These are phyloP conservation scores for Papilio polytes DNA, from an alignment of 1,140 invertebrate genomes.

Conservation along the genomic window DNA sequence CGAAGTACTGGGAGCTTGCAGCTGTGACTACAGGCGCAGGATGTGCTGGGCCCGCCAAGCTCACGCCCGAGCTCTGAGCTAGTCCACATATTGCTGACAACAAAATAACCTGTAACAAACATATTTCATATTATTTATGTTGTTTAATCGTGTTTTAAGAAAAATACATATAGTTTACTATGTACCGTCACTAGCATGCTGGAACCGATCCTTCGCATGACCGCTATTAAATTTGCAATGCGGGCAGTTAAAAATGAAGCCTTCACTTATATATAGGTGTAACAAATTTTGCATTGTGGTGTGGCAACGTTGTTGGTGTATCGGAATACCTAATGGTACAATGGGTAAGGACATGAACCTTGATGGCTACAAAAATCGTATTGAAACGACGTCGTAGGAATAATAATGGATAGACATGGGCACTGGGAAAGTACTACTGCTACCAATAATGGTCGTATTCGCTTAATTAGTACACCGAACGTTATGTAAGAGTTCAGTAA, in stretches of 20 bases:
- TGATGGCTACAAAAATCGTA: constrained; percentile 82
- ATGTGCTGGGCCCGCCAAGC: constrained; percentile 45
- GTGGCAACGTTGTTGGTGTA: constrained; percentile 74
- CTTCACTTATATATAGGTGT: constrained; percentile 81
- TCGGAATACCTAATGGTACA: constrained; percentile 79
- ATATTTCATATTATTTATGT: constrained; percentile 6
- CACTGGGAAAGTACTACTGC: constrained; percentile 65
- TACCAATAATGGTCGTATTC: constrained; percentile 42
- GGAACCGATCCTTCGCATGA: constrained; percentile 55
- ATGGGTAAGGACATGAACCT: constrained; percentile 79
- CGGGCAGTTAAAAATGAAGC: constrained; percentile 70
- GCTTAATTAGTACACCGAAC: constrained; percentile 35
- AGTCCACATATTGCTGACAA: constrained; percentile 56
- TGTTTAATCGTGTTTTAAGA: background rate
- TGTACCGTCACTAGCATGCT: constrained; percentile 72
- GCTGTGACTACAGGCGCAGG: constrained; percentile 84
- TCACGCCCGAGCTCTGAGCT: constrained; percentile 59
- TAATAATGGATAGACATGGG: constrained; percentile 74
- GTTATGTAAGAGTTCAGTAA: constrained; percentile 25
- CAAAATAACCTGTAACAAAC: constrained; percentile 63
- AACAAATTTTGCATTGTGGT: constrained; percentile 82
- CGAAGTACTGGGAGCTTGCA: constrained; percentile 86
- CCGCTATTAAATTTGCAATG: constrained; percentile 74
- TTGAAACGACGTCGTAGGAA: constrained; percentile 77
- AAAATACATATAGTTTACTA: constrained; percentile 40